Conservation (phyloP, 2,888 invertebrate species). For the Sialis fuliginosa region DNA sequence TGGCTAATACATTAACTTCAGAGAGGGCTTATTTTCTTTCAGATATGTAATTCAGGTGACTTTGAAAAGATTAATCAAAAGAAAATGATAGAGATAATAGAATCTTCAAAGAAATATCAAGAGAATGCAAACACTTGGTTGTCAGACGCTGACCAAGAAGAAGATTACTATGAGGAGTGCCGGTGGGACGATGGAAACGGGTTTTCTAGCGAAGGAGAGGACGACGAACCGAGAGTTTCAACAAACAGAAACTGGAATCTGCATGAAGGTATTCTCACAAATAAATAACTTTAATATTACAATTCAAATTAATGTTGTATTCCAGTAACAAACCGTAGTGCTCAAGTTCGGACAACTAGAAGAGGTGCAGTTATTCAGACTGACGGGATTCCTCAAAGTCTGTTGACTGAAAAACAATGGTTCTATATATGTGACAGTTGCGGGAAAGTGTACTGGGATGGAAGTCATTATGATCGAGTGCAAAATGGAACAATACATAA, state of each 20-base stretch:
- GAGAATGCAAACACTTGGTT: neutral
- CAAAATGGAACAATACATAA: no score
- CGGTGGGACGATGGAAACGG: conserved; percentile 17
- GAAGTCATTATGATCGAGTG: conserved; percentile 10
- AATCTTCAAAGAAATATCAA: conserved; percentile 10
- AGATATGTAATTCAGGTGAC: conserved; percentile 30
- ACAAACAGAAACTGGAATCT: no score
- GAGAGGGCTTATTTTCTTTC: conserved; percentile 8
- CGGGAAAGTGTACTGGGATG: conserved; percentile 61
- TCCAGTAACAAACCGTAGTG: no score
- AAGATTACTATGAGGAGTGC: conserved; percentile 12
- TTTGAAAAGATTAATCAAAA: conserved; percentile 26
- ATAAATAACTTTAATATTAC: no score
- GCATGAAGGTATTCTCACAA: no score
- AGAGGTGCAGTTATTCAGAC: conserved; percentile 7
- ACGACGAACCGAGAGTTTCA: conserved; percentile 1
- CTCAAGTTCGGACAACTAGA: no score
- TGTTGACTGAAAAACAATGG: conserved; percentile 17
- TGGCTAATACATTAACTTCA: neutral
- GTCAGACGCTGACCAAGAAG: conserved; percentile 7
- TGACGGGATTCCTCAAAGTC: conserved; percentile 16
- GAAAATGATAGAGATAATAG: conserved; percentile 22
- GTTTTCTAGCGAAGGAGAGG: conserved; percentile 22
- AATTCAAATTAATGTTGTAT: no score
- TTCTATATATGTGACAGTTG: conserved; percentile 55